phyloP scores from a whole-genome alignment of 1,140 invertebrate genomes.

The Steinernema khuongi region DNA sequence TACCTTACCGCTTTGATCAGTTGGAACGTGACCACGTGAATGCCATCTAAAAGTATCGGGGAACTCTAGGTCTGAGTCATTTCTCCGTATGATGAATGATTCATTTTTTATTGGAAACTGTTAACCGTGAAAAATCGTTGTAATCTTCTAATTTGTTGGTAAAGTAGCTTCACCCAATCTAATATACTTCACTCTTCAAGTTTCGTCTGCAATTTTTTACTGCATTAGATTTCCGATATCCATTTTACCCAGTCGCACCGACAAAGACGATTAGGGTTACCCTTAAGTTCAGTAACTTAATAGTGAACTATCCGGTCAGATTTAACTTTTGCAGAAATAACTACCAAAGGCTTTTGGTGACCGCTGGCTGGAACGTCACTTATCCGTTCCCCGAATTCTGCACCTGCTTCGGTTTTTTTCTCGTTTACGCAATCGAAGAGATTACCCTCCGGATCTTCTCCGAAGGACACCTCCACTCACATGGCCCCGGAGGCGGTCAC shows the following conservation, averaged over 20 bases:
- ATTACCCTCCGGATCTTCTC: conserved; percentile 46
- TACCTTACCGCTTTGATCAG: not conserved
- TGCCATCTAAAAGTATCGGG: no score
- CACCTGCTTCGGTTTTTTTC: conserved; percentile 54
- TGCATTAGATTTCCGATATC: not conserved
- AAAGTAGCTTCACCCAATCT: not conserved
- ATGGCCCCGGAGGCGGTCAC: conserved; percentile 25
- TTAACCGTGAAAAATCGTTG: not conserved
- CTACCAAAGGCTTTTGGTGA: conserved; percentile 5
- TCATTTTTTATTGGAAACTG: not conserved
- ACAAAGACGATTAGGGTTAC: no score
- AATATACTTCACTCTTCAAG: no score
- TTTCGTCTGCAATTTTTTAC: no score
- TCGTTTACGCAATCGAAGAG: conserved; percentile 53
- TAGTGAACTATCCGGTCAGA: not conserved
- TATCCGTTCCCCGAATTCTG: conserved; percentile 52
- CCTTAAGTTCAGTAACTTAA: not conserved
- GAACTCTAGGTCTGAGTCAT: no score
- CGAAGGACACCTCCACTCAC: conserved; percentile 13
- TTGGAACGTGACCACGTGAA: no score
- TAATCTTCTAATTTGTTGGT: conserved; percentile 15
- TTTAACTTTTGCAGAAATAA: conserved; percentile 36
- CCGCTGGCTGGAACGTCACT: conserved; percentile 24
- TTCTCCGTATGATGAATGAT: not conserved
- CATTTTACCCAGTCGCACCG: no score